Conservation (phyloP, 2,113 vertebrate species). For the Perca schrenkii region DNA sequence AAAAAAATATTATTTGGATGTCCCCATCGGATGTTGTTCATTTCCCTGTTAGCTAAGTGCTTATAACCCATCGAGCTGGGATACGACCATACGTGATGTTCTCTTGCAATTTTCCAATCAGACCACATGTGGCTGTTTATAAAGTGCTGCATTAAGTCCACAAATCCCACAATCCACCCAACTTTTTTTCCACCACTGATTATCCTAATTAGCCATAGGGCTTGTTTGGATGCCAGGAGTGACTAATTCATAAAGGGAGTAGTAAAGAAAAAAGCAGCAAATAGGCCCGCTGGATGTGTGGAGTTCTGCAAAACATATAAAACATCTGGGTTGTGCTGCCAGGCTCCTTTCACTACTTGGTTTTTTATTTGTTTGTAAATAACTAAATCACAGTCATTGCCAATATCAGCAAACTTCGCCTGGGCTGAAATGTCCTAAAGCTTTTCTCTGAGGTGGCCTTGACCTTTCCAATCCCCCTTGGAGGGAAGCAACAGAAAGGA, state of each 20-base stretch:
- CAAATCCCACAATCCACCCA: conserved; percentile 36
- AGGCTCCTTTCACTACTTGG: background rate
- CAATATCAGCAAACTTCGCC: background rate
- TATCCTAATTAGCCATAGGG: conserved; percentile 52
- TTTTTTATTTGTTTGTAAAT: conserved; percentile 6
- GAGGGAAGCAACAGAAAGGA: background rate
- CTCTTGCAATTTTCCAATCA: conserved; percentile 37
- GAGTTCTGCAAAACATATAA: conserved; percentile 27
- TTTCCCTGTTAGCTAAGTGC: background rate
- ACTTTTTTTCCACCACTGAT: conserved; percentile 22
- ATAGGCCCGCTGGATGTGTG: conserved; percentile 32
- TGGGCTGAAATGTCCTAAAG: background rate
- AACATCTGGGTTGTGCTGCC: conserved; percentile 39
- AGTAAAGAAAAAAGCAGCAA: conserved; percentile 49
- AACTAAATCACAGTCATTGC: conserved; percentile 1
- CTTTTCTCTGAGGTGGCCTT: background rate
- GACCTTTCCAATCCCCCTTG: background rate
- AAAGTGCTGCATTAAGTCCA: conserved; percentile 36
- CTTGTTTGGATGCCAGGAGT: conserved; percentile 52
- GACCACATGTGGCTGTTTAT: conserved; percentile 18
- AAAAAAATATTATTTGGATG: background rate
- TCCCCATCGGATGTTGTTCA: conserved; percentile 3
- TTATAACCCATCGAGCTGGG: background rate
- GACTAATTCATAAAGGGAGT: conserved; percentile 58
- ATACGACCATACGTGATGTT: conserved; percentile 22